phyloP scores from a whole-genome alignment of 2,113 vertebrate genomes.

The Symphodus melops region DNA sequence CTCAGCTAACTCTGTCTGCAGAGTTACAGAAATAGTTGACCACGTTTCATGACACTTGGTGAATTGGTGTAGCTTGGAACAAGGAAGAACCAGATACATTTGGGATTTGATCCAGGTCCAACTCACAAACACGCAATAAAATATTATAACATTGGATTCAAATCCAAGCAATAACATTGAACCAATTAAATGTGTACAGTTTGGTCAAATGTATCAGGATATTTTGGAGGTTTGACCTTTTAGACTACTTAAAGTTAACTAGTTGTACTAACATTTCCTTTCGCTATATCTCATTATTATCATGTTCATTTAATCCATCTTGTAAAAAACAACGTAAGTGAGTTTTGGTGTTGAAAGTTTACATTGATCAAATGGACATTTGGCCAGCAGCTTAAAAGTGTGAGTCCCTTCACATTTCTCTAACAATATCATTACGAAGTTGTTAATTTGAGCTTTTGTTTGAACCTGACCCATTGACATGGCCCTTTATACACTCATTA shows the following conservation, averaged over 20 bases:
- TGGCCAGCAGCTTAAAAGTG: too few relatives aligned
- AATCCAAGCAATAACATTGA: not conserved
- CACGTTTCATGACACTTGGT: not conserved
- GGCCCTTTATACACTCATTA: conserved; percentile 2
- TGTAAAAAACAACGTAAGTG: not conserved
- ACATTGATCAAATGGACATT: not conserved
- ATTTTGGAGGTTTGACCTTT: not conserved
- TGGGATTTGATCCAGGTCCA: not conserved
- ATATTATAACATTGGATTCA: not conserved
- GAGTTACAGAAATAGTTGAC: not conserved
- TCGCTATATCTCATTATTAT: not conserved
- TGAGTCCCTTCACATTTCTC: not conserved
- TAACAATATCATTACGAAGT: not conserved
- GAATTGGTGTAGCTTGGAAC: not conserved
- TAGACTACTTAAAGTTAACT: not conserved
- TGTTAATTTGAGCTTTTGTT: not conserved
- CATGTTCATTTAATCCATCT: not conserved
- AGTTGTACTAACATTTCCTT: too few relatives aligned
- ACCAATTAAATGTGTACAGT: not conserved
- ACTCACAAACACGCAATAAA: not conserved
- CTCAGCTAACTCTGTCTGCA: not conserved
- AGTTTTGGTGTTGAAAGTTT: too few relatives aligned
- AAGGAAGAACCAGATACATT: not conserved
- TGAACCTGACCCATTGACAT: not conserved
- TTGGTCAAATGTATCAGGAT: not conserved